phyloP scores from a whole-genome alignment of 37 sponge, comb jelly and placozoan species.

The Ianthella basta region DNA sequence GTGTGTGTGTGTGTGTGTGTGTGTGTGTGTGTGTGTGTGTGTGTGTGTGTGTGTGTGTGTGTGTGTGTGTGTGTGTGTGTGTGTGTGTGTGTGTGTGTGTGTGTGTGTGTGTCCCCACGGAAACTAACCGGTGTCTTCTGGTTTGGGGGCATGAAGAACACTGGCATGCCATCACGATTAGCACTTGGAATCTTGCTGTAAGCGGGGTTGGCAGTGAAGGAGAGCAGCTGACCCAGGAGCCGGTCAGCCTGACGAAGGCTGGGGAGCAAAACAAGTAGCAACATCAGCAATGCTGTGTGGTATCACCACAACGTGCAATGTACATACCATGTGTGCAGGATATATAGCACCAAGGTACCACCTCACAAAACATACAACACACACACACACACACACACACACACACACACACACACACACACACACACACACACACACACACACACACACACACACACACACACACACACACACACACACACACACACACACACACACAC shows the following conservation, averaged over 20 bases:
- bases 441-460: no score
- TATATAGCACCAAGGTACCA: no score
- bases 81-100: background rate
- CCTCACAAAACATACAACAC: no score
- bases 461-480: no score
- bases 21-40: background rate
- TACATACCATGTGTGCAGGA: background rate
- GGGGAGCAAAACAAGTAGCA: no score
- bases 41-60: background rate
- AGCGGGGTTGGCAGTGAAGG: constrained; percentile 58
- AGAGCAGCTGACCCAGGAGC: constrained; percentile 67
- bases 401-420: no score
- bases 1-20: constrained; percentile 8
- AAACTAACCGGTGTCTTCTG: constrained; percentile 58
- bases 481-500: no score
- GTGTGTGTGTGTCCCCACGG: background rate
- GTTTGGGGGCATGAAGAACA: constrained; percentile 74
- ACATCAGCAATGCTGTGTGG: no score
- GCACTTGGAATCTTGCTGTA: constrained; percentile 62
- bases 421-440: no score
- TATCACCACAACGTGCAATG: background rate
- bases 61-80: background rate
- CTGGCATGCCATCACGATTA: constrained; percentile 65
- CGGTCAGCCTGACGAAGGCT: constrained; percentile 56
- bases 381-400: no score